Percentiles rank a stretch among this genome's conserved stretches.
These are phyloP conservation scores for Aethes cnicana DNA, from an alignment of 2,888 invertebrate genomes.

Conservation along the genomic window DNA sequence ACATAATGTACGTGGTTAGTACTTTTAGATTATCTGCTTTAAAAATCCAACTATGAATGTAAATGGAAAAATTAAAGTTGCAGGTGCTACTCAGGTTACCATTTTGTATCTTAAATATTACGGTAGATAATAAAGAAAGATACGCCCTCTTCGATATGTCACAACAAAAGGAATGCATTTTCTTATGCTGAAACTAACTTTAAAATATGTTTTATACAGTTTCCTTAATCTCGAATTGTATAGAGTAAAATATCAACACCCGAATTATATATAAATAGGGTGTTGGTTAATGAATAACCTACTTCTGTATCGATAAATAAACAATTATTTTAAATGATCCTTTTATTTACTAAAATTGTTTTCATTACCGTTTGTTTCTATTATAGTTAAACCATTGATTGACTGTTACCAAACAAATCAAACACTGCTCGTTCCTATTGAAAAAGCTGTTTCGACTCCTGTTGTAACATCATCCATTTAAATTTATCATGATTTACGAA, in stretches of 20 bases:
- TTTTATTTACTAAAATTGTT: constrained; percentile 38
- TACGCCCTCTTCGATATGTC: constrained; percentile 34
- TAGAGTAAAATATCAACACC: constrained; percentile 59
- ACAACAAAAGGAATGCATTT: constrained; percentile 30
- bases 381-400: too few relatives aligned
- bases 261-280: constrained; percentile 64
- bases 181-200: constrained; percentile 7
- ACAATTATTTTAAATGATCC: constrained; percentile 66
- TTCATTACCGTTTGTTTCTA: background rate
- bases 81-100: constrained; percentile 75
- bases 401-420: too few relatives aligned
- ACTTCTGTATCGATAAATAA: constrained; percentile 72
- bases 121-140: constrained; percentile 52
- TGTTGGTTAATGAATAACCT: constrained; percentile 78
- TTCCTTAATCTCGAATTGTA: constrained; percentile 19
- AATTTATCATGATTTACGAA: too few relatives aligned
- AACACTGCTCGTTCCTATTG: too few relatives aligned
- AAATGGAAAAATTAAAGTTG: constrained; percentile 49
- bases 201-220: background rate
- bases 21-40: constrained; percentile 23
- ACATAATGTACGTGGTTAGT: constrained; percentile 23
- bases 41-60: constrained; percentile 28
- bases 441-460: too few relatives aligned
- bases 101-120: constrained; percentile 55
- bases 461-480: too few relatives aligned